phyloP scores from a whole-genome alignment of 2,113 vertebrate species.

The Phyllostomus hastatus region DNA sequence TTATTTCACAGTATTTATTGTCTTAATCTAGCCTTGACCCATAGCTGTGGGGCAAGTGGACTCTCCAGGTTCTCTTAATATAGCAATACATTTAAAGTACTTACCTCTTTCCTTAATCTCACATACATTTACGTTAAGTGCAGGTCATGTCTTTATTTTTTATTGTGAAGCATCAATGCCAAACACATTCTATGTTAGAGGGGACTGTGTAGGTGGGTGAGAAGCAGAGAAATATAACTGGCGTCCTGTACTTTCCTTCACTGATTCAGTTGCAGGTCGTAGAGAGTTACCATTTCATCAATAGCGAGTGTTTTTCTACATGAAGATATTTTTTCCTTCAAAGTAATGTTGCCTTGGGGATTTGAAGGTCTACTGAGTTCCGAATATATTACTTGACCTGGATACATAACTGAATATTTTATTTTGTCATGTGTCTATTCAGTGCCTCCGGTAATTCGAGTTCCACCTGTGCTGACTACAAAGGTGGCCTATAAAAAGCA shows the following conservation, averaged over 20 bases:
- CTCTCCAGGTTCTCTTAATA: not conserved
- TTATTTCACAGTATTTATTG: not conserved
- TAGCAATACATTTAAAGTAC: not conserved
- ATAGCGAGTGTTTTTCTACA: slow-evolving; percentile 22
- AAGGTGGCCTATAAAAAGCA: slow-evolving; percentile 10
- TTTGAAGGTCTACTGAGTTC: slow-evolving; percentile 67
- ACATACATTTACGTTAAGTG: not conserved
- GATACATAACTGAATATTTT: slow-evolving; percentile 70
- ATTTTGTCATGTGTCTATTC: slow-evolving; percentile 40
- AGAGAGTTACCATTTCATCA: slow-evolving; percentile 38
- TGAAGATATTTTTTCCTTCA: slow-evolving; percentile 49
- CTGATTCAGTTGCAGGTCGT: not conserved
- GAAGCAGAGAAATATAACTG: not conserved
- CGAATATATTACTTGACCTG: slow-evolving; percentile 62
- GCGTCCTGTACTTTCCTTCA: not conserved
- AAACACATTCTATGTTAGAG: not conserved
- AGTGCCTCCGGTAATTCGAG: not conserved
- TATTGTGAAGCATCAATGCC: not conserved
- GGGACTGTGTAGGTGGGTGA: not conserved
- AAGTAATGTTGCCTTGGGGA: slow-evolving; percentile 56
- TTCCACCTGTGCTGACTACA: not conserved
- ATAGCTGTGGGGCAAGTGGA: not conserved
- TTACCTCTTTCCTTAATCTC: not conserved
- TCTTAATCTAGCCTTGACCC: not conserved
- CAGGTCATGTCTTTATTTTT: not conserved